Evolutionary conservation across 1,140 invertebrate species (phyloP), one percentile per base, ranked within the genome.

Genomic region (Armadillidium nasatum): DNA sequence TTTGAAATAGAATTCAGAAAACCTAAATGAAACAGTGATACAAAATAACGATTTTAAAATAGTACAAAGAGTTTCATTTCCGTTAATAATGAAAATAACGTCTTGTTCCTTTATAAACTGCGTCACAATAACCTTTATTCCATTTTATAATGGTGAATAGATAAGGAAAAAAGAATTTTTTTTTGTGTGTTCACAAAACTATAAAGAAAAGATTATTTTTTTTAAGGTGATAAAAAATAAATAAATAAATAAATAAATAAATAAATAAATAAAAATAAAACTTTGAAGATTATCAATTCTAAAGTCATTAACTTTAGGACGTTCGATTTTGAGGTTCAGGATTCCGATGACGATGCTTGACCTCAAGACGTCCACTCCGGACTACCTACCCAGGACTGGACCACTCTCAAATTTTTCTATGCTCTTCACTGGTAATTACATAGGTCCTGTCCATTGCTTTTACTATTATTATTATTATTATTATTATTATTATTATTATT

Each of bases 401-500:
- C 85, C 87, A 19, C 88, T 89, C 77, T 88, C 88, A 76, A 89
- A 89, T 83, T 87, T 89, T 82, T 89, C 88, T 54, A 89, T 89
- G 88, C 85, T 89, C 76, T 88, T 89, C 84, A 88, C 88, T 81
- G 88, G 88, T 89, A 88, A 83, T 85, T 85, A 77, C 79, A 80
- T 78, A 77, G 77, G 79, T 80, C 43, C 54, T 78, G 67, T 70
- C 33, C 60, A 45, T 45, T 67, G n/a, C n/a, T n/a, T n/a, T n/a
- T n/a, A n/a, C n/a, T n/a, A n/a, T n/a, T n/a, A n/a, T n/a, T n/a
- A n/a, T n/a, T n/a, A n/a, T n/a, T n/a, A n/a, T n/a, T n/a, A n/a
- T n/a, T n/a, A n/a, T n/a, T n/a, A n/a, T n/a, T n/a, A n/a, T n/a
- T n/a, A n/a, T n/a, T n/a, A n/a, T n/a, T n/a, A n/a, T n/a, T n/a